phyloP scores from a whole-genome alignment of 2,888 invertebrate genomes.

The Drosophila kanekoi region DNA sequence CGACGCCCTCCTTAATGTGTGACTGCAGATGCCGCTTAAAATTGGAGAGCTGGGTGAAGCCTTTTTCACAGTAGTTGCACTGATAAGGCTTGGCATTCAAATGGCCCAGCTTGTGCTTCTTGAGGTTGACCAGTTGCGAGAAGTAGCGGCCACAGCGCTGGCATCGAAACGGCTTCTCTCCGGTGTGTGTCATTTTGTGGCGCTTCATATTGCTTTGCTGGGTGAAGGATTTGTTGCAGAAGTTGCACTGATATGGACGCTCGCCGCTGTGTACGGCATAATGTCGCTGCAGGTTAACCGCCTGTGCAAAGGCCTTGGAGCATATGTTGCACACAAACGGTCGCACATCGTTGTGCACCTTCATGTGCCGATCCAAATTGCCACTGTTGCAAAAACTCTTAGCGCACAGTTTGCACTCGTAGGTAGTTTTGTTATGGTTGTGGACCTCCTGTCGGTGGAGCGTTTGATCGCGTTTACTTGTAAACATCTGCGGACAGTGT shows the following conservation, averaged over 20 bases:
- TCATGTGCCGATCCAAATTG: slow-evolving; percentile 84
- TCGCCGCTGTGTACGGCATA: slow-evolving; percentile 84
- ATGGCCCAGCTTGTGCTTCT: slow-evolving; percentile 84
- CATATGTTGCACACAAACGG: slow-evolving; percentile 83
- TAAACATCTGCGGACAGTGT: slow-evolving; percentile 72
- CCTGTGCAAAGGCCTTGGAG: slow-evolving; percentile 84
- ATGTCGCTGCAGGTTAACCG: slow-evolving; percentile 83
- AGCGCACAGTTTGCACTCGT: slow-evolving; percentile 83
- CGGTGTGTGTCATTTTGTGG: slow-evolving; percentile 84
- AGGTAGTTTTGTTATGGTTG: slow-evolving; percentile 83
- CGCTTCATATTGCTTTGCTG: slow-evolving; percentile 85
- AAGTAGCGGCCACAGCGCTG: slow-evolving; percentile 84
- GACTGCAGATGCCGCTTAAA: slow-evolving; percentile 83
- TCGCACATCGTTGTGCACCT: slow-evolving; percentile 84
- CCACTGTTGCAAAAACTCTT: slow-evolving; percentile 84
- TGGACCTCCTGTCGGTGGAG: slow-evolving; percentile 84
- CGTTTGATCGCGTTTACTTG: slow-evolving; percentile 84
- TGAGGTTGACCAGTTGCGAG: slow-evolving; percentile 84
- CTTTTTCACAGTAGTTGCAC: slow-evolving; percentile 83
- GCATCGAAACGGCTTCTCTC: slow-evolving; percentile 84
- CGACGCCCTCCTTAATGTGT: slow-evolving; percentile 80
- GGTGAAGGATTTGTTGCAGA: slow-evolving; percentile 84
- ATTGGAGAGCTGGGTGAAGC: slow-evolving; percentile 83
- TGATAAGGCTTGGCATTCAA: slow-evolving; percentile 83
- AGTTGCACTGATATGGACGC: slow-evolving; percentile 83